Evolutionary conservation across 2,113 vertebrate genomes (phyloP).

Genomic region (Myotis yumanensis): DNA sequence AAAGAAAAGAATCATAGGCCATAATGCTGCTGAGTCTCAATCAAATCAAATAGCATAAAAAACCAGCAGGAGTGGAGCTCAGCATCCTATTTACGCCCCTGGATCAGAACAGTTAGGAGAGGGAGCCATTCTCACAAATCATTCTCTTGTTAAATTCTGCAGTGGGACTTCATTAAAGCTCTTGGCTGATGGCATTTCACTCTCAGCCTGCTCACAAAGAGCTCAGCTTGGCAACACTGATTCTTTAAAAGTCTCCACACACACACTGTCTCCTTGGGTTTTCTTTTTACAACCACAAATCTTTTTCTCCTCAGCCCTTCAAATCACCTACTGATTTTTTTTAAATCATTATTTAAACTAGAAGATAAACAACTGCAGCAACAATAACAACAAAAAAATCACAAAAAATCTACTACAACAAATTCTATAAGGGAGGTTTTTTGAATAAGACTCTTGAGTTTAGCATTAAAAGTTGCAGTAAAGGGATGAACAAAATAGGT

Average conservation of each 20-base stretch:
- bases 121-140: not conserved
- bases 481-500: too few relatives aligned
- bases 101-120: not conserved
- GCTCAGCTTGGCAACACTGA: not conserved
- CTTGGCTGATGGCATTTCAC: slow-evolving; percentile 16
- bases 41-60: slow-evolving; percentile 46
- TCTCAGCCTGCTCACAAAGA: not conserved
- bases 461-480: not conserved
- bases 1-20: not conserved
- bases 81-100: not conserved
- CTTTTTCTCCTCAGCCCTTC: not conserved
- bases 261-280: not conserved
- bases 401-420: not conserved
- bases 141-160: slow-evolving; percentile 21
- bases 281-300: not conserved
- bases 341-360: not conserved
- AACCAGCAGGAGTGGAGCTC: not conserved
- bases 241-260: slow-evolving; percentile 22
- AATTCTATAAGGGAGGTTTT: not conserved
- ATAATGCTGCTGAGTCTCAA: slow-evolving; percentile 11
- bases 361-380: not conserved
- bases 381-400: not conserved
- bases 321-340: not conserved
- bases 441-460: not conserved
- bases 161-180: slow-evolving; percentile 31